Base-by-base conservation (phyloP, 2,888 invertebrate genomes). In the Quadroppia sp. region DNA sequence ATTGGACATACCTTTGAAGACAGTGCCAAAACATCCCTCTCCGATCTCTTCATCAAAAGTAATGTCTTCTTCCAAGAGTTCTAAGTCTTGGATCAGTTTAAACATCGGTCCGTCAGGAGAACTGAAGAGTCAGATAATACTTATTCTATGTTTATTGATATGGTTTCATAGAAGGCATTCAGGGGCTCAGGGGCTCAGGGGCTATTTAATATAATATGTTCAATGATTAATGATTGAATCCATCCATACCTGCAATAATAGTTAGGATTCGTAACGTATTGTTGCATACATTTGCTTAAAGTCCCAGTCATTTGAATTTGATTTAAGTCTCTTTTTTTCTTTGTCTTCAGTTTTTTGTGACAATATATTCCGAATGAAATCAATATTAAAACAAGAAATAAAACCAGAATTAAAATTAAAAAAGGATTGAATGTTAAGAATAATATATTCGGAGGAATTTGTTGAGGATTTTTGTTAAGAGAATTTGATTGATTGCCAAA, bases 41-140 rank as follows among this genome's bases (percentile, higher is more conserved):
- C 78, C 78, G 36, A 78, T 77, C 13, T 76, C 78, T 72, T 78
- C 77, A 11, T 72, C 20, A n/a, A 82, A 77, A 15, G 86, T 85
- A 30, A 93, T 85, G 2, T 87, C 87, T 76, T 89, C 89, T 71
- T 79, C 75, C 0, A 80, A 80, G 71, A 83, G 81, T 70, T 79
- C 79, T 30, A 79, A 71, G n/a, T 77, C 76, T 32, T 61, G 67
- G 25, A 79, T 67, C 11, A 76, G 70, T 59, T 77, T 74, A 11
- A 77, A 72, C 30, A 78, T 42, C 15, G 76, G 69, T 15, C 73
- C 76, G 23, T 78, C 78, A 9, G 78, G 36, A 7, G 36, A 45
- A 45, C 15, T 45, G 15, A 45, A 45, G 45, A 2, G 15, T n/a
- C n/a, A n/a, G n/a, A n/a, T n/a, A n/a, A n/a, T n/a, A n/a, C n/a